Conservation (phyloP, 2,113 vertebrate genomes). For the Lanius ludovicianus region DNA sequence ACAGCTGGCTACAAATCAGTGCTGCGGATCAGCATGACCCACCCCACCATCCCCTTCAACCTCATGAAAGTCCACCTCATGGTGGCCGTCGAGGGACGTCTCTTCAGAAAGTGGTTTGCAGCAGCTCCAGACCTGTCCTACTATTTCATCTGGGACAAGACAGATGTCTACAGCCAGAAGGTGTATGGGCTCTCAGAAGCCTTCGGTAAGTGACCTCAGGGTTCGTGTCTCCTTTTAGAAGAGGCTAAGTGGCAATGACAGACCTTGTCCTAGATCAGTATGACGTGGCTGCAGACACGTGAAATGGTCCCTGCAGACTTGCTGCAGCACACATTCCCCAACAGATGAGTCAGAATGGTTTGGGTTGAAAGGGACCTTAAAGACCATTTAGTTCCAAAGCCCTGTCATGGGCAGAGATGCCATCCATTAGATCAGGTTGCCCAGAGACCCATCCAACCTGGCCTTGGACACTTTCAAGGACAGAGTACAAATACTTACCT, state of each 20-base stretch:
- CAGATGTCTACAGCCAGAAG: slow-evolving; percentile 97
- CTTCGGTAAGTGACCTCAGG: slow-evolving; percentile 82
- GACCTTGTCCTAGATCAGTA: neutral
- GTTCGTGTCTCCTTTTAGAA: neutral
- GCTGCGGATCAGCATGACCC: slow-evolving; percentile 90
- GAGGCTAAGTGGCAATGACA: neutral
- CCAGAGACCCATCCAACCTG: neutral
- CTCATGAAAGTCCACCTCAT: slow-evolving; percentile 98
- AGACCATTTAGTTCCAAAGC: neutral
- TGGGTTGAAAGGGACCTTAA: neutral
- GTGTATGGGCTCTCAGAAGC: slow-evolving; percentile 94
- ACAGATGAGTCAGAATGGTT: neutral
- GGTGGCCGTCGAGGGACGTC: slow-evolving; percentile 94
- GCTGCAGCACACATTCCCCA: neutral
- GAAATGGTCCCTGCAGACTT: neutral
- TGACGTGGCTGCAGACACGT: neutral
- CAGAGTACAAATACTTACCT: neutral
- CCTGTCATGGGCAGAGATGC: neutral
- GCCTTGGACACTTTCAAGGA: neutral
- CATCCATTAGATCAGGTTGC: neutral
- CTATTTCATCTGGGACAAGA: slow-evolving; percentile 97
- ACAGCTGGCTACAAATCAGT: slow-evolving; percentile 94
- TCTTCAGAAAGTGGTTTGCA: slow-evolving; percentile 96
- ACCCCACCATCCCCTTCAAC: slow-evolving; percentile 93
- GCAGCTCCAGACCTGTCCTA: slow-evolving; percentile 90